phyloP scores from a whole-genome alignment of 2,888 invertebrate genomes.

The Andrena haemorrhoa region DNA sequence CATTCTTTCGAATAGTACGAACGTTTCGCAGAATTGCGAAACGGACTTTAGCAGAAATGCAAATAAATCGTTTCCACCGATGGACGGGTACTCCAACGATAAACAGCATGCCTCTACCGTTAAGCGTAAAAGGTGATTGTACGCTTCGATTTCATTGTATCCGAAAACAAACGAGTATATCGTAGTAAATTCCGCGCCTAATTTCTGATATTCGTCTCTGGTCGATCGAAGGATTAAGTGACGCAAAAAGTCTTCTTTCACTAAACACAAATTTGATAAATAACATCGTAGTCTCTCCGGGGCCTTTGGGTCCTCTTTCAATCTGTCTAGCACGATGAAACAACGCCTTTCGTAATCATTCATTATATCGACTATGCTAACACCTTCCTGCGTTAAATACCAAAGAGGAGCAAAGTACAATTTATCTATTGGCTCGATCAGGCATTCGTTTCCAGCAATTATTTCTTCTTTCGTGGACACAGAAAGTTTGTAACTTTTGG shows the following conservation, averaged over 20 bases:
- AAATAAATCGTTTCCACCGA: slow-evolving; percentile 68
- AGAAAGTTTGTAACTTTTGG: slow-evolving; percentile 14
- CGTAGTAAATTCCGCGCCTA: slow-evolving; percentile 62
- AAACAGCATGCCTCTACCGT: slow-evolving; percentile 75
- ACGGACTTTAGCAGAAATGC: slow-evolving; percentile 72
- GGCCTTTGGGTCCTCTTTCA: slow-evolving; percentile 50
- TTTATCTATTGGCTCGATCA: slow-evolving; percentile 76
- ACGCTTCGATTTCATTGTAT: slow-evolving; percentile 70
- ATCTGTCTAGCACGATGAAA: slow-evolving; percentile 60
- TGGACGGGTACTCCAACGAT: slow-evolving; percentile 72
- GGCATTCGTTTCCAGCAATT: slow-evolving; percentile 55
- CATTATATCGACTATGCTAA: slow-evolving; percentile 66
- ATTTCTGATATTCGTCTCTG: slow-evolving; percentile 71
- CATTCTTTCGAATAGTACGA: slow-evolving; percentile 43
- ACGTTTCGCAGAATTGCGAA: slow-evolving; percentile 47
- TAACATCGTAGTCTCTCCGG: slow-evolving; percentile 47
- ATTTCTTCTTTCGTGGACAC: slow-evolving; percentile 30
- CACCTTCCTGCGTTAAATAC: slow-evolving; percentile 28
- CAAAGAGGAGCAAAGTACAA: slow-evolving; percentile 65
- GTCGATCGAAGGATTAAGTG: slow-evolving; percentile 76
- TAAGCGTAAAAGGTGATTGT: slow-evolving; percentile 69
- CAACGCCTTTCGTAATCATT: slow-evolving; percentile 76
- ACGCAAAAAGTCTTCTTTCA: slow-evolving; percentile 72
- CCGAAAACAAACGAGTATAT: slow-evolving; percentile 66
- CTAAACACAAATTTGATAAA: slow-evolving; percentile 53